Percentiles rank a stretch among this genome's conserved stretches.
phyloP scores from a whole-genome alignment of 23 tunicate species.

The Halocynthia aurantium region DNA sequence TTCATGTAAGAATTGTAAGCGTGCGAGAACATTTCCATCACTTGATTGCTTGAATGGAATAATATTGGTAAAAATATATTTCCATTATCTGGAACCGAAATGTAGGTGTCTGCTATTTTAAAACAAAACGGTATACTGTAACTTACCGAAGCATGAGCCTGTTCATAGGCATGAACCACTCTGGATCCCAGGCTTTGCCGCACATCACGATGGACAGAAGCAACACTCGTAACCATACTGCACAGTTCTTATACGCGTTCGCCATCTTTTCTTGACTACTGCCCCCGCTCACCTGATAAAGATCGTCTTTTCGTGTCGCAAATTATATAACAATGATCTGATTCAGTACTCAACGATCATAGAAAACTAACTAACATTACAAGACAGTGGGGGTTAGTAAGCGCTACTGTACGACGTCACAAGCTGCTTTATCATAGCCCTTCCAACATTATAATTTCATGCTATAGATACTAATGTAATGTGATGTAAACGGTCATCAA shows the following conservation, averaged over 20 bases:
- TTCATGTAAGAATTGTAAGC: constrained; percentile 83
- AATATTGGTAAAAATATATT: not conserved
- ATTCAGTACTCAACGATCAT: too few species aligned
- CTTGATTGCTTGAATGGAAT: constrained; percentile 39
- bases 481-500: too few species aligned
- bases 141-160: constrained; percentile 7
- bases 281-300: too few species aligned
- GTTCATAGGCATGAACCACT: constrained; percentile 10
- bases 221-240: constrained; percentile 2
- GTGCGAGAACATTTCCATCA: constrained; percentile 85
- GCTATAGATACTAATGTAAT: too few species aligned
- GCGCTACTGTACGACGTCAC: too few species aligned
- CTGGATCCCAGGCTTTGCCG: constrained; percentile 23
- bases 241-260: not conserved
- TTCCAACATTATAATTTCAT: too few species aligned
- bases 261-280: too few species aligned
- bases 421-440: too few species aligned
- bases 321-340: too few species aligned
- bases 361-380: too few species aligned
- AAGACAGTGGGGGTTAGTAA: too few species aligned
- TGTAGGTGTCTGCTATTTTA: not conserved
- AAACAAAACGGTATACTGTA: not conserved
- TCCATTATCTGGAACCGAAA: not conserved
- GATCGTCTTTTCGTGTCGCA: too few species aligned
- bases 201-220: constrained; percentile 7